Percentiles rank a stretch among this genome's conserved stretches.
Conservation (phyloP, 2,888 invertebrate species). For the Drosophila tripunctata region DNA sequence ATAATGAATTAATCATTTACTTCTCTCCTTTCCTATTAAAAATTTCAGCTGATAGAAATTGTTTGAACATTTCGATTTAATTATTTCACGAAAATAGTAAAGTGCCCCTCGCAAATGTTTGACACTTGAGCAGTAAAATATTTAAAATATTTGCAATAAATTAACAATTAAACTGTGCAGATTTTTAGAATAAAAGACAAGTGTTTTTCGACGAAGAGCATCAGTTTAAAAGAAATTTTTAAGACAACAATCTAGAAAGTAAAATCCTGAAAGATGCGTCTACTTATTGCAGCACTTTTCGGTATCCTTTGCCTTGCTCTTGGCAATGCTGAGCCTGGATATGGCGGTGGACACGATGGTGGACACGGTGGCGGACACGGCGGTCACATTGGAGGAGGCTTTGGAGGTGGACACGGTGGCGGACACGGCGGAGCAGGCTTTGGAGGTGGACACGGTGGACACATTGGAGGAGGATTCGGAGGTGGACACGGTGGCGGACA, state of each 20-base stretch:
- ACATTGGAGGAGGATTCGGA: background rate
- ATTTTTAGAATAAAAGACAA: constrained; percentile 28
- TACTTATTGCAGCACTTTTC: constrained; percentile 36
- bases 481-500: background rate
- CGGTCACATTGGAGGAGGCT: background rate
- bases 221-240: constrained; percentile 23
- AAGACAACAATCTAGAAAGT: background rate
- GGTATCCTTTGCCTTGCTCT: constrained; percentile 39
- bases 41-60: no score
- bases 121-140: background rate
- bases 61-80: no score
- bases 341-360: constrained; percentile 1
- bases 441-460: background rate
- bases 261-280: constrained; percentile 43
- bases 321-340: constrained; percentile 2
- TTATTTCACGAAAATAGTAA: no score
- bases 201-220: background rate
- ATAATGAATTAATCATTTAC: no score
- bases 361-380: background rate
- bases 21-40: no score
- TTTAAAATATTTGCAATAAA: background rate
- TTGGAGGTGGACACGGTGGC: background rate
- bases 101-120: constrained; percentile 2
- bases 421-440: background rate
- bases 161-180: background rate